Percentiles rank a stretch among this genome's conserved stretches.
These are phyloP conservation scores for Chrysopilus asiliformis DNA, from an alignment of 2,888 invertebrate species.

Conservation along the genomic window DNA sequence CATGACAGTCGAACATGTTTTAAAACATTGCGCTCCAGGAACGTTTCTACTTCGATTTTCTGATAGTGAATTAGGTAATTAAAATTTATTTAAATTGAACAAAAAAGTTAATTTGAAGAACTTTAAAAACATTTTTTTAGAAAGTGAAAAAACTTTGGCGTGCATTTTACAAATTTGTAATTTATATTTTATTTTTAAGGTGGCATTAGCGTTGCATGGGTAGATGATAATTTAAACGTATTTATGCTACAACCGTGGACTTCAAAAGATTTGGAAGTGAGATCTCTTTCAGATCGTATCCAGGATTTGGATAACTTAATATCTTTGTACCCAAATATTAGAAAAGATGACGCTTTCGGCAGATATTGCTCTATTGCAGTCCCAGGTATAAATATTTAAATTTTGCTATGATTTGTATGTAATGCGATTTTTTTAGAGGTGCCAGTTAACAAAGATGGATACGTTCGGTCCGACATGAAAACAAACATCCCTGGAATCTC, in stretches of 20 bases:
- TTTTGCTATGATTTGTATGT: no score
- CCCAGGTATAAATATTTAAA: no score
- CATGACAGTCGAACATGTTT: slow-evolving; percentile 74
- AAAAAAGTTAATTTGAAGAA: neutral
- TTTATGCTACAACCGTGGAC: slow-evolving; percentile 89
- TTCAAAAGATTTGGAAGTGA: slow-evolving; percentile 80
- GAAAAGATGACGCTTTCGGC: slow-evolving; percentile 76
- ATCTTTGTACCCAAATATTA: slow-evolving; percentile 72
- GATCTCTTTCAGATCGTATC: slow-evolving; percentile 80
- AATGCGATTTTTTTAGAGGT: no score
- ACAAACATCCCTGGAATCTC: no score
- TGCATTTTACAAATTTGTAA: no score
- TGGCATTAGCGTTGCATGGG: slow-evolving; percentile 91
- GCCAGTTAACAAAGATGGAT: no score
- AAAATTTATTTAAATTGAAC: neutral
- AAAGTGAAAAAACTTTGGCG: no score
- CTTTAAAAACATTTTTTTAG: no score
- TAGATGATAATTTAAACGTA: slow-evolving; percentile 55
- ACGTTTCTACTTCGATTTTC: slow-evolving; percentile 93
- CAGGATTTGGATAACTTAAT: slow-evolving; percentile 73
- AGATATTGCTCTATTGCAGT: slow-evolving; percentile 93
- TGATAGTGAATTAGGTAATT: slow-evolving; percentile 67
- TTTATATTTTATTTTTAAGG: slow-evolving; percentile 38
- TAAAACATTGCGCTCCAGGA: slow-evolving; percentile 62
- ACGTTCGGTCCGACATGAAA: no score